Evolutionary conservation across 2,888 invertebrate genomes (phyloP).

Genomic region (Ganaspis brasiliensis): DNA sequence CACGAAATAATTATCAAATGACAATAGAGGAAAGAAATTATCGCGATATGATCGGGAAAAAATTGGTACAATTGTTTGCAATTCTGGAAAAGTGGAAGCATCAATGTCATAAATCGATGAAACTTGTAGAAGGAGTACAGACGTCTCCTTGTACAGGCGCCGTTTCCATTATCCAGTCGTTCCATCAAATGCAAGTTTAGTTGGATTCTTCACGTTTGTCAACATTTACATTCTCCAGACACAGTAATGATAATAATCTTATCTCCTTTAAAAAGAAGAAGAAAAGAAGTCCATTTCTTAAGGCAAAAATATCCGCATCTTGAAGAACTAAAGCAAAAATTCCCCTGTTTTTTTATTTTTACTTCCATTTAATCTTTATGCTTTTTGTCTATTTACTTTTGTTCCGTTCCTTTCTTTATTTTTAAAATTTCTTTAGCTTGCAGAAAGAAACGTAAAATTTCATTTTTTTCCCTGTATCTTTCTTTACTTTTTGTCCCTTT

Average conservation of each 20-base stretch:
- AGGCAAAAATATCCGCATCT: background rate
- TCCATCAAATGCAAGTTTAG: background rate
- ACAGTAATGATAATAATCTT: background rate
- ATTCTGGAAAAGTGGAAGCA: slow-evolving; percentile 23
- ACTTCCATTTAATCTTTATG: background rate
- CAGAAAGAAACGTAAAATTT: no score
- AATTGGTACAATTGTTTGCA: slow-evolving; percentile 12
- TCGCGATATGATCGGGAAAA: slow-evolving; percentile 5
- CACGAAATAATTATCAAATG: background rate
- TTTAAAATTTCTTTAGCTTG: no score
- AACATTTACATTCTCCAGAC: background rate
- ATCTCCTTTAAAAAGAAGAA: background rate
- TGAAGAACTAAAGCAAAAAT: no score
- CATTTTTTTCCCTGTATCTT: no score
- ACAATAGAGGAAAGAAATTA: slow-evolving; percentile 2
- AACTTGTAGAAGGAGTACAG: slow-evolving; percentile 10
- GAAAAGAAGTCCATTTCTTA: background rate
- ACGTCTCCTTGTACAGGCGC: background rate
- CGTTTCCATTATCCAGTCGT: slow-evolving; percentile 23
- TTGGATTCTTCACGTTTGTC: slow-evolving; percentile 24
- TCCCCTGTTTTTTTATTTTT: no score
- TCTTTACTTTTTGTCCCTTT: background rate
- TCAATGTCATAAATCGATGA: slow-evolving; percentile 22
- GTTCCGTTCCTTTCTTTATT: no score
- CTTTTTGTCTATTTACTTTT: background rate